A percentile compares a stretch with the other conserved stretches of the same genome.
phyloP scores from a whole-genome alignment of 2,797 vertebrate genomes.

The Peromyscus nudipes region DNA sequence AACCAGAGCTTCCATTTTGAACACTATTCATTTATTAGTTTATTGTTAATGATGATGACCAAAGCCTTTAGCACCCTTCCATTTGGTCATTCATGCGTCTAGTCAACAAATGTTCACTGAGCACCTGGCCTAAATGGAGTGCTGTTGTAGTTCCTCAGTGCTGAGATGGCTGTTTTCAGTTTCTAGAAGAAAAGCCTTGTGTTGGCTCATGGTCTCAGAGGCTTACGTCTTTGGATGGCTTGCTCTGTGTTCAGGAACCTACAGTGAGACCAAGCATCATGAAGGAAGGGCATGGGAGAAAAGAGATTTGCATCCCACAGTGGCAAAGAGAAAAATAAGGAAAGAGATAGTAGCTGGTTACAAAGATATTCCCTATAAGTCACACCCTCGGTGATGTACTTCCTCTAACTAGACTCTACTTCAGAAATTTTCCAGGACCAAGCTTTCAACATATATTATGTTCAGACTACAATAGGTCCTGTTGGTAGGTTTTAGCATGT shows the following conservation, averaged over 20 bases:
- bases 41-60: conserved; percentile 55
- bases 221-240: not conserved
- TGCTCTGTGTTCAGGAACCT: not conserved
- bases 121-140: not conserved
- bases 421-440: not conserved
- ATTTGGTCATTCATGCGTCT: conserved; percentile 45
- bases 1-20: conserved; percentile 42
- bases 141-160: not conserved
- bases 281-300: not conserved
- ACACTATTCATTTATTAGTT: conserved; percentile 52
- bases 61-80: conserved; percentile 56
- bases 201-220: not conserved
- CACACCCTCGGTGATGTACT: not conserved
- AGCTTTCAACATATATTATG: not conserved
- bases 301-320: not conserved
- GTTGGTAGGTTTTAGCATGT: not conserved
- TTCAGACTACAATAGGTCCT: not conserved
- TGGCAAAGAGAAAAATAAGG: not conserved
- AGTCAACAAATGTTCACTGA: conserved; percentile 63
- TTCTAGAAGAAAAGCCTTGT: not conserved
- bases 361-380: not conserved
- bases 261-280: not conserved
- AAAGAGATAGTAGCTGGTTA: not conserved
- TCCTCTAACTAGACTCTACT: not conserved
- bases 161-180: not conserved